Evolutionary conservation across 2,888 invertebrate species (phyloP).

Genomic region (Pantelozetes paolii): DNA sequence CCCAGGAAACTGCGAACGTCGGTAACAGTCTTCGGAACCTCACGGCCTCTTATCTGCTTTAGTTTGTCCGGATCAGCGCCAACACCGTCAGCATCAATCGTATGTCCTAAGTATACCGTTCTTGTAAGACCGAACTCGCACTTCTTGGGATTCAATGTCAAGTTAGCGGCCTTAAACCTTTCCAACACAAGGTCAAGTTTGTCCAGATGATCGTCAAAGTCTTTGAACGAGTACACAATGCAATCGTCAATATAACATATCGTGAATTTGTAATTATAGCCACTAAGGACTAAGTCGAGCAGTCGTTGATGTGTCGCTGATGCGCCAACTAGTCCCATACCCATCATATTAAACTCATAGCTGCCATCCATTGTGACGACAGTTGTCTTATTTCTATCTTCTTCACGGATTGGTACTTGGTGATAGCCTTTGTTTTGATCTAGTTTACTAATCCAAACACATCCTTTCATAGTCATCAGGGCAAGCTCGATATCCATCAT

Average conservation of each 20-base stretch:
- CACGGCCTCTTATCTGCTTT: not conserved
- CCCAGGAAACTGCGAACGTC: slow-evolving; percentile 26
- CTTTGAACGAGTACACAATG: not conserved
- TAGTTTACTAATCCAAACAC: not conserved
- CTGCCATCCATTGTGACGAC: slow-evolving; percentile 28
- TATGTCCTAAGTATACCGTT: slow-evolving; percentile 45
- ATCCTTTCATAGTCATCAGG: not conserved
- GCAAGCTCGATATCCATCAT: not conserved
- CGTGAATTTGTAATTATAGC: not conserved
- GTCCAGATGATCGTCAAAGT: slow-evolving; percentile 32
- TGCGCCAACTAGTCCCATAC: slow-evolving; percentile 3
- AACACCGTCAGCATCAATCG: slow-evolving; percentile 42
- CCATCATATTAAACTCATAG: slow-evolving; percentile 2
- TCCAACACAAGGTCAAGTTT: slow-evolving; percentile 38
- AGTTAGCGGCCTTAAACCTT: slow-evolving; percentile 22
- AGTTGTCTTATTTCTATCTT: not conserved
- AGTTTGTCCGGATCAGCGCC: not conserved
- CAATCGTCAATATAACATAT: slow-evolving; percentile 31
- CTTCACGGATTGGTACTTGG: not conserved
- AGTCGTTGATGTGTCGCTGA: slow-evolving; percentile 22
- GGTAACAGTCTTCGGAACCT: not conserved
- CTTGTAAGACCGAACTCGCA: slow-evolving; percentile 19
- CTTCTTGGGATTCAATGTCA: slow-evolving; percentile 42
- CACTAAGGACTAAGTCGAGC: not conserved
- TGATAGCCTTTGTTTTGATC: slow-evolving; percentile 7